Percentiles rank a stretch among this genome's conserved stretches.
These are phyloP conservation scores for Clarias macrocephalus DNA, from an alignment of 2,113 vertebrate genomes.

Conservation along the genomic window DNA sequence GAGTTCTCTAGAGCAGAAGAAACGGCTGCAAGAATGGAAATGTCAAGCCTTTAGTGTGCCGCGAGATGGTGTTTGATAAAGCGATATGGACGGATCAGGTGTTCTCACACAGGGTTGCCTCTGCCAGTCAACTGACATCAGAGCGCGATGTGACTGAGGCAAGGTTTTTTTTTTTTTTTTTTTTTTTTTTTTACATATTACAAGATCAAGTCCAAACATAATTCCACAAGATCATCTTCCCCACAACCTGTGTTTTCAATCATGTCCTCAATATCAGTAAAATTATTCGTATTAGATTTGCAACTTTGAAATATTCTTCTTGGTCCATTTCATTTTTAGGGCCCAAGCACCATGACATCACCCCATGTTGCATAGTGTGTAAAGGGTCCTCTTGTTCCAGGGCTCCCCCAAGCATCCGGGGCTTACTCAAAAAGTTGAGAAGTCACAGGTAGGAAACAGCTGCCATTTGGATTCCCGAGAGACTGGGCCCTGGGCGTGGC, in stretches of 20 bases:
- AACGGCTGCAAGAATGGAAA: constrained; percentile 13
- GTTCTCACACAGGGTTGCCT: neutral
- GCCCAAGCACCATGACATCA: no score
- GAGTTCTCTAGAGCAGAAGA: constrained; percentile 16
- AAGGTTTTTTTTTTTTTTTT: neutral
- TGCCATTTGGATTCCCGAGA: no score
- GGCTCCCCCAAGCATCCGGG: no score
- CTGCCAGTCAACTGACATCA: neutral
- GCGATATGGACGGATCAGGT: neutral
- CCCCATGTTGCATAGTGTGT: no score
- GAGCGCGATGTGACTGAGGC: neutral
- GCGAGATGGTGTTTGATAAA: constrained; percentile 18
- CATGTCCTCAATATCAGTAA: neutral
- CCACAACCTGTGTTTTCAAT: neutral
- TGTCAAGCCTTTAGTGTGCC: constrained; percentile 20
- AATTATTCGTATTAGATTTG: neutral
- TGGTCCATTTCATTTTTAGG: neutral
- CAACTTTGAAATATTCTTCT: neutral
- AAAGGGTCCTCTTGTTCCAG: neutral
- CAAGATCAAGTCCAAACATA: neutral
- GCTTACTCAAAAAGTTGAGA: no score
- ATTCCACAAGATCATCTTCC: neutral
- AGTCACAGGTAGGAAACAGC: no score
- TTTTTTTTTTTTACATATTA: neutral
- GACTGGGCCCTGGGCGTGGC: no score